A percentile compares a stretch with the other conserved stretches of the same genome.
These are phyloP conservation scores for Aricia agestis DNA, from an alignment of 1,140 invertebrate genomes.

Conservation along the genomic window DNA sequence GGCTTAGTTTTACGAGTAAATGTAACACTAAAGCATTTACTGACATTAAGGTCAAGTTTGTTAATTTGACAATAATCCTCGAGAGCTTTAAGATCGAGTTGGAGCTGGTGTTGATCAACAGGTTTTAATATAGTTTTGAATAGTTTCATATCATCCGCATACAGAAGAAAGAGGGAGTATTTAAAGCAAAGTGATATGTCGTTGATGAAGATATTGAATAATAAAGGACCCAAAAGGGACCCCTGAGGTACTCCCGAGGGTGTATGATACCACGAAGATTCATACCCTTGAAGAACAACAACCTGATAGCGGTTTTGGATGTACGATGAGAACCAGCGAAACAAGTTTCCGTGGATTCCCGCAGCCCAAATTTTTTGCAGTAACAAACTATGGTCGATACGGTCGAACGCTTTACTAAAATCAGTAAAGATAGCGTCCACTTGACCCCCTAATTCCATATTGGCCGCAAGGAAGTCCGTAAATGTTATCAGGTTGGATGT, in stretches of 20 bases:
- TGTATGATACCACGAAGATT: conserved; percentile 7
- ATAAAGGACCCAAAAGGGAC: not conserved
- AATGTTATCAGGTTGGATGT: conserved; percentile 20
- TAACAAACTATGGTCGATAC: conserved; percentile 14
- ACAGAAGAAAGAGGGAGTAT: not conserved
- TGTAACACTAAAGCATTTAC: not conserved
- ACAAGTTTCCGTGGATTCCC: conserved; percentile 28
- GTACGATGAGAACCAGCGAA: conserved; percentile 36
- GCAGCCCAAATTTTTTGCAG: not conserved
- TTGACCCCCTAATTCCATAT: conserved; percentile 21
- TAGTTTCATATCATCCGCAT: not conserved
- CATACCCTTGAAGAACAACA: conserved; percentile 32
- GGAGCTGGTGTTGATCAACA: not conserved
- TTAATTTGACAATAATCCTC: not conserved
- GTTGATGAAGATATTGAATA: not conserved
- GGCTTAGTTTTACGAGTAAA: not conserved
- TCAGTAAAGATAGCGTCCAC: conserved; percentile 18
- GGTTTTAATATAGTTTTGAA: not conserved
- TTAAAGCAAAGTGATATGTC: not conserved
- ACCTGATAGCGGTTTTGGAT: conserved; percentile 31
- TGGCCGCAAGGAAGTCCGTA: conserved; percentile 16
- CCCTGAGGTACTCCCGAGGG: conserved; percentile 21
- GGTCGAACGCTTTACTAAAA: conserved; percentile 24
- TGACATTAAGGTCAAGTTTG: not conserved
- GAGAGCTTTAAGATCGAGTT: not conserved